Evolutionary conservation across 2,113 vertebrate genomes (phyloP).

Genomic region (Corydoras sp.): DNA sequence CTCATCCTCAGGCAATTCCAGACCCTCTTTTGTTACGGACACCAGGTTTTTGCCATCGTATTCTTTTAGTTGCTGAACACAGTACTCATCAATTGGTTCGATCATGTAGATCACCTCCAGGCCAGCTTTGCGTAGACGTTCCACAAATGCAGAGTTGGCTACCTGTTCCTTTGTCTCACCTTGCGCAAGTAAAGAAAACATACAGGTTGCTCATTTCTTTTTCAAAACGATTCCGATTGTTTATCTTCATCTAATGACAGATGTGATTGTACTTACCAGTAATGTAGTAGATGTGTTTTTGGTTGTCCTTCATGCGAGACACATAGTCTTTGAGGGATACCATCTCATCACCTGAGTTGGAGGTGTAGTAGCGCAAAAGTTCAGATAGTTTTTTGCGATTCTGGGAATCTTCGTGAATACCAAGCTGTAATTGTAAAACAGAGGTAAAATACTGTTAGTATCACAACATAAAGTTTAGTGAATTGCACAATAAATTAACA

Average conservation of each 20-base stretch:
- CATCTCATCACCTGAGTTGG: conserved; percentile 90
- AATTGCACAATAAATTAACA: too few species aligned
- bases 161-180: conserved; percentile 76
- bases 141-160: conserved; percentile 74
- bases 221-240: background rate
- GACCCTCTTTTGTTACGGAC: conserved; percentile 74
- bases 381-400: conserved; percentile 94
- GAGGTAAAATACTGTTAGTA: background rate
- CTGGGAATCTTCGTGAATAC: conserved; percentile 94
- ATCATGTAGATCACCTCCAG: conserved; percentile 78
- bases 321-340: conserved; percentile 95
- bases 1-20: conserved; percentile 74
- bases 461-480: background rate
- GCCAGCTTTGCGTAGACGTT: conserved; percentile 69
- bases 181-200: conserved; percentile 31
- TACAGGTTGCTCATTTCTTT: conserved; percentile 2
- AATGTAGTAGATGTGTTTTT: conserved; percentile 96
- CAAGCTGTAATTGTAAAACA: conserved; percentile 70
- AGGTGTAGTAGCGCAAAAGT: conserved; percentile 85
- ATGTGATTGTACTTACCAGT: conserved; percentile 70
- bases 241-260: background rate
- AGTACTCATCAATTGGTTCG: conserved; percentile 76
- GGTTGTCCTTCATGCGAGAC: conserved; percentile 92
- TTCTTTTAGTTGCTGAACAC: conserved; percentile 75
- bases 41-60: conserved; percentile 72